Base-by-base conservation (phyloP, 2,113 vertebrate species). In the Tyrannus savana region DNA sequence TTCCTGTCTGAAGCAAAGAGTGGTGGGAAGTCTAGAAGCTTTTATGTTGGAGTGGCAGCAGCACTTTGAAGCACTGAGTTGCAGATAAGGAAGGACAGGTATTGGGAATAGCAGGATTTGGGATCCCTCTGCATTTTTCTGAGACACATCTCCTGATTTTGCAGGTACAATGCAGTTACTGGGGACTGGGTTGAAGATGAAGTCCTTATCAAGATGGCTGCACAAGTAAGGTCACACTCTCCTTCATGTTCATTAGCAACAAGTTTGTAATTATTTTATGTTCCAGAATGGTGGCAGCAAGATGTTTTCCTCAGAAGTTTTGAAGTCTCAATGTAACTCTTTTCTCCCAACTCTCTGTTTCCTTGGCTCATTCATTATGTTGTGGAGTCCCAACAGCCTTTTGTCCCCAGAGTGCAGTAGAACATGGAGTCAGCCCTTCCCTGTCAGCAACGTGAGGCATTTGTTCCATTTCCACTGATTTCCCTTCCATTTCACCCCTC, bases 181-280 rank as follows among this genome's bases (percentile, higher is more conserved):
- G 98, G 98, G 16, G 97, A 98, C 56, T 99, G 99, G 99, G 97
- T 98, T 30, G 97, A 99, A 87, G 99, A 99, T 80, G 98, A 99
- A 85, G 98, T 99, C 46, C 97, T 99, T 72, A 98, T 99, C 96
- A 99, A 99, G 97, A 99, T 99, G 99, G 98, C 98, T 2, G 93
- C 98, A 44, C 98, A 99, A 98, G 99, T 99, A 97, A 96, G 96
- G 94, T 94, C 58, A 31, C 5, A 2, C 25, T 75, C 17, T 90
- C 25, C 33, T 56, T 89, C 46, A 17, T 60, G 42, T 76, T 79
- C 67, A 21, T 71, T n/a, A 39, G 49, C 44, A 79, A 25, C 39
- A 42, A 87, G 52, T 87, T 25, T 87, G 23, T 78, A 0, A 25
- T 46, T 79, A 15, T 42, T 74, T 86, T 50, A 41, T 84, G 9